Evolutionary conservation across 2,888 invertebrate species (phyloP), one percentile per base, ranked within the genome.

Genomic region (Rhynchonema sp.): DNA sequence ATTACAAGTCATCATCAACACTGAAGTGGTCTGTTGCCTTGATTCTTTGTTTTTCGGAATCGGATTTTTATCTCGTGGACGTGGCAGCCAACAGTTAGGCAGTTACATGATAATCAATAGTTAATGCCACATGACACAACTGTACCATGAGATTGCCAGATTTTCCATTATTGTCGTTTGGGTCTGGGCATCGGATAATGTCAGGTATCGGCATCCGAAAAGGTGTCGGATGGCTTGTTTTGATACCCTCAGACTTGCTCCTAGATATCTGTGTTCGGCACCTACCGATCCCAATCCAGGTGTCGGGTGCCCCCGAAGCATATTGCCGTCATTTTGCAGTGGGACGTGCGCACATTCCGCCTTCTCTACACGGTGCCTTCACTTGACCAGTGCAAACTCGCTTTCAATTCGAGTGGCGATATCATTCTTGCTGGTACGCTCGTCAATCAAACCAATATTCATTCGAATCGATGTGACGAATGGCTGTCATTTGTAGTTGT

Each of bases 341-440:
- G 96, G 96, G 98, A 98, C 74, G 75, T 96, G 29, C 79, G 96
- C 66, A 92, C 91, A 53, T 94, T 89, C 75, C 88, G 91, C 72
- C 77, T 98, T 53, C 76, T 98, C 46, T 83, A 90, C 73, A 94
- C 94, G 0, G 92, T 98, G 58, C 87, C 92, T 1, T 84, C 86
- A 0, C 78, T 98, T 63, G 90, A 94, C 73, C 88, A 90, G 73
- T 89, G 89, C 65, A 82, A 83, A 72, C 83, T 92, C 30, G 80
- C 83, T 62, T 98, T 98, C 76, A 91, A 89, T 61, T 84, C 86
- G 1, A 80, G 84, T 59, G 86, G 86, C 66, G 84, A 84, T 67
- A 85, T 87, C 30, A 82, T 55, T 17, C n/a, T 29, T 2, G 55
- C 55, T 9, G 26, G 26, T 54, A 26, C 27, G 26, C n/a, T n/a